phyloP scores from a whole-genome alignment of 2,797 vertebrate species.

The Melanotaenia trifasciata region DNA sequence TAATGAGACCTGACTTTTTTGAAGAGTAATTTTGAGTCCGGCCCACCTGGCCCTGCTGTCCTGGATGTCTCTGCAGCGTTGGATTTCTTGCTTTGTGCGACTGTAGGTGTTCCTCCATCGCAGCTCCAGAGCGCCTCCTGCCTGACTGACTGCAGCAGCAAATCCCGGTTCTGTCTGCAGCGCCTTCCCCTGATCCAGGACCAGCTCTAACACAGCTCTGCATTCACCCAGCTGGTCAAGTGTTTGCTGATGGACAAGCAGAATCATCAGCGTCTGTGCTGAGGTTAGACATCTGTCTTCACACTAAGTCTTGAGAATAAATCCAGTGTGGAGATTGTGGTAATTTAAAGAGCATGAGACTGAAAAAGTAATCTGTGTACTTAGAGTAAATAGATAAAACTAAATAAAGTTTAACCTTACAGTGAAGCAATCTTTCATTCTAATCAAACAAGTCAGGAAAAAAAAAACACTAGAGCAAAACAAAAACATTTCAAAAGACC shows the following conservation, averaged over 20 bases:
- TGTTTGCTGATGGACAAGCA: slow-evolving; percentile 78
- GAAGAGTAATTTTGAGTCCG: neutral
- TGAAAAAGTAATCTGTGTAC: neutral
- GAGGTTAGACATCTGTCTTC: neutral
- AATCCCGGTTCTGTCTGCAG: slow-evolving; percentile 64
- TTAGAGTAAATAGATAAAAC: neutral
- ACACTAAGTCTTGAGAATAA: neutral
- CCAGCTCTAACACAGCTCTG: slow-evolving; percentile 80
- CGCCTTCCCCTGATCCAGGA: slow-evolving; percentile 81
- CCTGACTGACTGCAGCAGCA: slow-evolving; percentile 71
- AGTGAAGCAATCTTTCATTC: neutral
- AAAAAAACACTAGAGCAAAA: neutral
- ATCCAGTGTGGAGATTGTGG: neutral
- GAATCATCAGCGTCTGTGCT: neutral
- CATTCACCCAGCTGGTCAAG: slow-evolving; percentile 84
- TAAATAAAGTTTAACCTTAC: neutral
- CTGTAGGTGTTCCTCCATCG: slow-evolving; percentile 85
- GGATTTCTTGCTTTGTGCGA: slow-evolving; percentile 84
- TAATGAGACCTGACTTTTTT: neutral
- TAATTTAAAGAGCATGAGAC: neutral
- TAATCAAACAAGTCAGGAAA: neutral
- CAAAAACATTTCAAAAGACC: neutral
- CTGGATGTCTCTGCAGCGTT: slow-evolving; percentile 79
- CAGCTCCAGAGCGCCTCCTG: slow-evolving; percentile 84
- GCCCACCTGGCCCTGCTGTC: slow-evolving; percentile 83